Conservation (phyloP, 1,140 invertebrate genomes). For the Adelges cooleyi region DNA sequence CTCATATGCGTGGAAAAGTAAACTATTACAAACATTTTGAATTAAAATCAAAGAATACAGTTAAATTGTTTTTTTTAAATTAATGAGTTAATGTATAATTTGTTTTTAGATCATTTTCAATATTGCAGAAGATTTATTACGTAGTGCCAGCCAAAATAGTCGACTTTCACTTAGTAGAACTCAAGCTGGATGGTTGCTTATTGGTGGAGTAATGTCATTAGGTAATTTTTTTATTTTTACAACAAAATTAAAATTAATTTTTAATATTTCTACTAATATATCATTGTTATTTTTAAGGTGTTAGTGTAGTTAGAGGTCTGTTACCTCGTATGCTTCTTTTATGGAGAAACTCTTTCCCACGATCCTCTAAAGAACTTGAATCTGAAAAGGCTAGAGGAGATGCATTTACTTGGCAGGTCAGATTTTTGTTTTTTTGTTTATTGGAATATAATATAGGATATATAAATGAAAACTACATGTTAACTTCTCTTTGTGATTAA, state of each 20-base stretch:
- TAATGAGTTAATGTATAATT: slow-evolving; percentile 27
- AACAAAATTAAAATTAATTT: too few species aligned
- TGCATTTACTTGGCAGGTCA: slow-evolving; percentile 92
- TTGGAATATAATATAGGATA: too few species aligned
- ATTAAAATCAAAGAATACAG: slow-evolving; percentile 1
- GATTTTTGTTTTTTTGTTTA: too few species aligned
- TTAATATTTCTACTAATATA: too few species aligned
- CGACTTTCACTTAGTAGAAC: slow-evolving; percentile 86
- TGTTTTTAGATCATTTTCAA: slow-evolving; percentile 82
- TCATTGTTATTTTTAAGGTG: slow-evolving; percentile 44
- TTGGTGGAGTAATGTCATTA: slow-evolving; percentile 92
- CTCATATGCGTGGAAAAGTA: slow-evolving; percentile 90
- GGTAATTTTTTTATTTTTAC: slow-evolving; percentile 44
- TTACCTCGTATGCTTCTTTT: slow-evolving; percentile 84
- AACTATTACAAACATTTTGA: slow-evolving; percentile 24
- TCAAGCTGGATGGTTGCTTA: slow-evolving; percentile 92
- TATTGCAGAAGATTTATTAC: slow-evolving; percentile 88
- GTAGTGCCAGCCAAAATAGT: slow-evolving; percentile 95
- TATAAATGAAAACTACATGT: too few species aligned
- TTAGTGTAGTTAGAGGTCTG: slow-evolving; percentile 76
- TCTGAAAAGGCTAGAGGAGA: slow-evolving; percentile 94
- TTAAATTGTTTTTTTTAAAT: neutral
- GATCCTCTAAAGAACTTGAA: slow-evolving; percentile 89
- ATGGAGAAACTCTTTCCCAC: slow-evolving; percentile 96
- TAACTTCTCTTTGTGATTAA: neutral